Percentiles rank a stretch among this genome's conserved stretches.
Evolutionary conservation across 1,140 invertebrate genomes (phyloP).

Genomic region (Trichoplusia ni): DNA sequence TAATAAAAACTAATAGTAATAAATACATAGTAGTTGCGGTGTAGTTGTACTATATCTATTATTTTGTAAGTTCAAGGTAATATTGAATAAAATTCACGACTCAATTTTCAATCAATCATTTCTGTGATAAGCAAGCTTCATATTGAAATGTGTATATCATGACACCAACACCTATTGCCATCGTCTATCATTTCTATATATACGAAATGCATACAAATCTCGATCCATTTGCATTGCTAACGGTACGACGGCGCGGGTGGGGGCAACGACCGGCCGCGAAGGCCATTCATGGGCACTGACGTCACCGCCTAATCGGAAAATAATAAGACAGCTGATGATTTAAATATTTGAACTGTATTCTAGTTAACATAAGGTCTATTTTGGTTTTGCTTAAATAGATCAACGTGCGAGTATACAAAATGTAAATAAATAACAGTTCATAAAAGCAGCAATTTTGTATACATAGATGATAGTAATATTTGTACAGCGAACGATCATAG

Average conservation of each 20-base stretch:
- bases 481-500: too few relatives aligned
- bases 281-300: constrained; percentile 56
- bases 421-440: constrained; percentile 9
- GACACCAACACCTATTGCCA: background rate
- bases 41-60: too few relatives aligned
- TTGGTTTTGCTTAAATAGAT: background rate
- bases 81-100: too few relatives aligned
- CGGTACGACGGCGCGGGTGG: constrained; percentile 45
- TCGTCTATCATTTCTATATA: constrained; percentile 8
- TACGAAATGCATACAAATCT: constrained; percentile 28
- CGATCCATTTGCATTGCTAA: constrained; percentile 50
- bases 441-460: background rate
- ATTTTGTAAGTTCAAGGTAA: too few relatives aligned
- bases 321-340: constrained; percentile 18
- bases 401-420: constrained; percentile 2
- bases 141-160: background rate
- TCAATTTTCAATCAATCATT: background rate
- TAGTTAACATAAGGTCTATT: constrained; percentile 5
- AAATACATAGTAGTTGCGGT: too few relatives aligned
- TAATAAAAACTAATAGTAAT: too few relatives aligned
- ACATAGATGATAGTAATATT: background rate
- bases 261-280: constrained; percentile 67
- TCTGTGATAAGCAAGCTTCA: too few relatives aligned
- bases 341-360: background rate
- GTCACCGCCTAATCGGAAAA: constrained; percentile 50